Base-by-base conservation (phyloP, 2,113 vertebrate species). In the Tychaedon coryphoeus region DNA sequence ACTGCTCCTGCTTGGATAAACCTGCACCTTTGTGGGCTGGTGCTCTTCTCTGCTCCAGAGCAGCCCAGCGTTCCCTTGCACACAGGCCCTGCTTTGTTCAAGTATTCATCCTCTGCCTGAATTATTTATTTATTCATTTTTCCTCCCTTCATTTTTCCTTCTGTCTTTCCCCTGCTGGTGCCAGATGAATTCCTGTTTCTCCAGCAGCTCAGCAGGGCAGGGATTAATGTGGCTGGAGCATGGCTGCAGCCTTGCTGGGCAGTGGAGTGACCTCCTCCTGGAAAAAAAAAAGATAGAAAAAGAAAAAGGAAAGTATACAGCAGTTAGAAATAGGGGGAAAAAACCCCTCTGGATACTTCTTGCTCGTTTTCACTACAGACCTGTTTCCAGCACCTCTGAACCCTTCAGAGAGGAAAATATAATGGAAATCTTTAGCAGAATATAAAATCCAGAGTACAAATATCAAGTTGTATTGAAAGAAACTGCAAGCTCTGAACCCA, bases 61-160 rank as follows among this genome's bases (percentile, higher is more conserved):
- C 43, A 64, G 36, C 65, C 76, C 40, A 11, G 58, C 0, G 1
- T 42, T 64, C 72, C 62, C 34, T n/a, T 2, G 19, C 12, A 20
- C 24, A 87, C 26, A 85, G 79, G 28, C 9, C 5, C 83, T 91
- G 53, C 92, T 97, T 96, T 92, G 91, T 96, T 94, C 82, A 93
- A 89, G 87, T 65, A 93, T 57, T 92, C 93, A 72, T 96, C 65
- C 75, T 95, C 75, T 61, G 60, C 82, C 86, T 96, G 92, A 93
- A 96, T 96, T 97, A 97, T 97, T 96, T 95, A 96, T 96, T 94
- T 82, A 96, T 97, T 97, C 88, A 53, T 96, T 93, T 95, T 77
- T 73, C 17, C 12, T 6, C 5, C 72, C 66, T 82, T 96, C 97
- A 88, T 97, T 98, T 97, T 97, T 93, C 77, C 79, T 91, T 95